Evolutionary conservation across 2,888 invertebrate genomes (phyloP).

Genomic region (Dysmachus trigonus): DNA sequence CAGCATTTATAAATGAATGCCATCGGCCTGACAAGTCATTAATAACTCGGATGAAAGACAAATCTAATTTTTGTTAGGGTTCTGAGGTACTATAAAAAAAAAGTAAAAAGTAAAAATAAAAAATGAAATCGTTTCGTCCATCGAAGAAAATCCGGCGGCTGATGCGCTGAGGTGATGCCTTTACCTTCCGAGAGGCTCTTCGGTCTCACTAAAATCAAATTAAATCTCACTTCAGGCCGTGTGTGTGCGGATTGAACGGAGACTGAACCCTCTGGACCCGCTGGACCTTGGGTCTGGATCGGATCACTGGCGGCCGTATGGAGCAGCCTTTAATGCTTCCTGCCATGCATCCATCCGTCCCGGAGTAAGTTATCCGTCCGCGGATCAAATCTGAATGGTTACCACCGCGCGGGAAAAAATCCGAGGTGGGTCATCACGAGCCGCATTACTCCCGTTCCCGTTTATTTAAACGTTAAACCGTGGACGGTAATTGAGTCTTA

Average conservation of each 20-base stretch:
- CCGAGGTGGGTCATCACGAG: conserved; percentile 35
- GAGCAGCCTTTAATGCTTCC: conserved; percentile 40
- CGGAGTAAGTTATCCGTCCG: conserved; percentile 42
- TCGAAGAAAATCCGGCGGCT: conserved; percentile 10
- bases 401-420: conserved; percentile 13
- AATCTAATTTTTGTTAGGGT: conserved; percentile 38
- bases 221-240: conserved; percentile 30
- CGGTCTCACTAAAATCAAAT: conserved; percentile 43
- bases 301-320: background rate
- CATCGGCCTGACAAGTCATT: conserved; percentile 34
- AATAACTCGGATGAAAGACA: conserved; percentile 36
- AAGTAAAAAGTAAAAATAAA: background rate
- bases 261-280: background rate
- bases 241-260: background rate
- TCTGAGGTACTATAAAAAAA: conserved; percentile 6
- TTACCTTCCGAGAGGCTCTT: background rate
- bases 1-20: conserved; percentile 33
- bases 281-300: background rate
- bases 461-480: conserved; percentile 36
- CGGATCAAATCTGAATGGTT: conserved; percentile 32
- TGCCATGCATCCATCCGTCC: conserved; percentile 42
- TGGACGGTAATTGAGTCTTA: conserved; percentile 43
- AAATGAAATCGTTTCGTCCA: too few relatives aligned
- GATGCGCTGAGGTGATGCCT: background rate
- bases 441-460: conserved; percentile 40